phyloP scores from a whole-genome alignment of 1,140 invertebrate genomes.

The Pararge aegeria region DNA sequence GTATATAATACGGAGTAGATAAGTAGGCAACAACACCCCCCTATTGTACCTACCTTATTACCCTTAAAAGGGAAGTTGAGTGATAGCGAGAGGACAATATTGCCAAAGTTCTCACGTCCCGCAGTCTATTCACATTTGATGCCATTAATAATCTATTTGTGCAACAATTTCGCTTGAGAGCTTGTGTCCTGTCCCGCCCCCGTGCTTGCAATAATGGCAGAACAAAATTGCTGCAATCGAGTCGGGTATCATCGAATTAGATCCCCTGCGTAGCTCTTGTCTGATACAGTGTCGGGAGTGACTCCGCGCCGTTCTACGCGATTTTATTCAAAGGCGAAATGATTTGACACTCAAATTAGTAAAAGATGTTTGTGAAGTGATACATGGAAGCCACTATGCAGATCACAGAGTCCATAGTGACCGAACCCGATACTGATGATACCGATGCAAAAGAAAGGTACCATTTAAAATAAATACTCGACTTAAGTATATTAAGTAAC shows the following conservation, averaged over 20 bases:
- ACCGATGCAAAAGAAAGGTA: conserved; percentile 41
- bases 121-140: conserved; percentile 22
- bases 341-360: conserved; percentile 17
- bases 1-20: too few species aligned
- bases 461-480: too few species aligned
- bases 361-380: conserved; percentile 7
- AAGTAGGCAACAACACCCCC: not conserved
- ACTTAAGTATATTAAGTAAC: too few species aligned
- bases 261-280: conserved; percentile 40
- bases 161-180: conserved; percentile 63
- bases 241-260: conserved; percentile 62
- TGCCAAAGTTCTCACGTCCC: conserved; percentile 14
- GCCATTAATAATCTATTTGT: conserved; percentile 29
- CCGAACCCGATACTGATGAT: conserved; percentile 34
- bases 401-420: conserved; percentile 50
- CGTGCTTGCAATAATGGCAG: conserved; percentile 60
- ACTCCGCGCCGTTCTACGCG: conserved; percentile 43
- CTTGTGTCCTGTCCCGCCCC: conserved; percentile 63
- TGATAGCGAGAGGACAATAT: conserved; percentile 8
- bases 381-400: conserved; percentile 42
- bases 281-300: conserved; percentile 52
- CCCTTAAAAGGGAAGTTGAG: not conserved
- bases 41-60: not conserved
- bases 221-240: conserved; percentile 71
- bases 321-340: conserved; percentile 25